These are phyloP conservation scores for Geotrypetes seraphini DNA, from an alignment of 2,797 vertebrate species.

Conservation along the genomic window DNA sequence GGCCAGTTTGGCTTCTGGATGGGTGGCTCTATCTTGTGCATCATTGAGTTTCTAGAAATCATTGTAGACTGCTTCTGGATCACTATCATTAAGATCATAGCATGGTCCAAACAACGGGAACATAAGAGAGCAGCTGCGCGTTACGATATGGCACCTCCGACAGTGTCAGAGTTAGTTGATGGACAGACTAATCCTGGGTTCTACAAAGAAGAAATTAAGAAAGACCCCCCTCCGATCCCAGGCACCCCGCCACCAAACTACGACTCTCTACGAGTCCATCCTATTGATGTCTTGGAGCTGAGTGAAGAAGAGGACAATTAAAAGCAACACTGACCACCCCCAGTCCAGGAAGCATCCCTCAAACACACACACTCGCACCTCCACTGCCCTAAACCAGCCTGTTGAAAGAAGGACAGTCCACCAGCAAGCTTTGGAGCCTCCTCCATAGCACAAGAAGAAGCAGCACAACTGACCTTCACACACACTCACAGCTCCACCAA, in stretches of 20 bases:
- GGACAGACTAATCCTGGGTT: constrained; percentile 54
- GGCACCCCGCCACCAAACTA: constrained; percentile 64
- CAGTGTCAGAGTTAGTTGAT: constrained; percentile 49
- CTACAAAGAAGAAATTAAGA: constrained; percentile 4
- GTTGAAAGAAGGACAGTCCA: too few species aligned
- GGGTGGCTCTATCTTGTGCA: constrained; percentile 66
- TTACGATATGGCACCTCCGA: constrained; percentile 19
- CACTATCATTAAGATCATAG: constrained; percentile 42
- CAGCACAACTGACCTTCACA: too few species aligned
- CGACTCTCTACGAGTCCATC: constrained; percentile 45
- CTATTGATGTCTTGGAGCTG: neutral
- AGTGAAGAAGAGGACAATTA: constrained; percentile 24
- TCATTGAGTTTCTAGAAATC: constrained; percentile 64
- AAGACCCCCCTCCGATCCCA: constrained; percentile 25
- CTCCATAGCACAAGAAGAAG: neutral
- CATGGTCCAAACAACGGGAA: constrained; percentile 29
- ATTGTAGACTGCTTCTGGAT: constrained; percentile 67
- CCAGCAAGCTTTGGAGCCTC: too few species aligned
- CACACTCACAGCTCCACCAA: too few species aligned
- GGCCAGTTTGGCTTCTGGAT: constrained; percentile 74
- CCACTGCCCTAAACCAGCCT: too few species aligned
- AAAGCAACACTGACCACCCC: too few species aligned
- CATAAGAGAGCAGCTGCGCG: constrained; percentile 3
- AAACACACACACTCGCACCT: too few species aligned
- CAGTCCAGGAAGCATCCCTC: too few species aligned